phyloP scores from a whole-genome alignment of 2,888 invertebrate genomes.

The Perizoma flavofasciatum region DNA sequence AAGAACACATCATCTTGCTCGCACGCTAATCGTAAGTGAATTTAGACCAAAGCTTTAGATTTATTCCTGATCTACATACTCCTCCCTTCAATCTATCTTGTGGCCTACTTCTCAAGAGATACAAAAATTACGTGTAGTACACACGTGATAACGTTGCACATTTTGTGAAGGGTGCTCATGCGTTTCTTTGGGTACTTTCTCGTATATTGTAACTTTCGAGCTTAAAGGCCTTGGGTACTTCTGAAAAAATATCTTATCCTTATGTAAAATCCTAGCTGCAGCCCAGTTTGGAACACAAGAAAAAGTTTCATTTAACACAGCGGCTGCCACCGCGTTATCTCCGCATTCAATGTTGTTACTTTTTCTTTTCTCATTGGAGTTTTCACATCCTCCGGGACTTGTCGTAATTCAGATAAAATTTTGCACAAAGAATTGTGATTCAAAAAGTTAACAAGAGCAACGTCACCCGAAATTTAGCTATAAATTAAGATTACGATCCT shows the following conservation, averaged over 20 bases:
- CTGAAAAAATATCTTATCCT: background rate
- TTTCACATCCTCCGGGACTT: conserved; percentile 38
- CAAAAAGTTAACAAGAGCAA: conserved; percentile 38
- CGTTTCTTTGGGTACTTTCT: too few species aligned
- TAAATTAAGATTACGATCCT: conserved; percentile 23
- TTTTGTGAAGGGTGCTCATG: too few species aligned
- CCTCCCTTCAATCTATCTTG: too few species aligned
- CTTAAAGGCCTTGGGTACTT: too few species aligned
- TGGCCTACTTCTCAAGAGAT: too few species aligned
- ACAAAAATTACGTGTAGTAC: too few species aligned
- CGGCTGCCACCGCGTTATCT: conserved; percentile 40
- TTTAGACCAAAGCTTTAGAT: too few species aligned
- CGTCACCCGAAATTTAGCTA: conserved; percentile 20
- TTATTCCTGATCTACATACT: too few species aligned
- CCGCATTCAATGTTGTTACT: conserved; percentile 40
- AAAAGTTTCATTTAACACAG: conserved; percentile 42
- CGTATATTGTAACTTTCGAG: too few species aligned
- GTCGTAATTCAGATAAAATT: conserved; percentile 41
- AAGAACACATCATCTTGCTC: too few species aligned
- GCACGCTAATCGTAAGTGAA: too few species aligned
- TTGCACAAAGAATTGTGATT: conserved; percentile 39
- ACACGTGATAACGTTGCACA: too few species aligned
- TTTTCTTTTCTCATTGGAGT: conserved; percentile 40
- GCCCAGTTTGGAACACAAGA: conserved; percentile 25
- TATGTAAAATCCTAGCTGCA: conserved; percentile 2